These are phyloP conservation scores for Dendroctonus ponderosae DNA, from an alignment of 1,140 invertebrate genomes.

Conservation along the genomic window DNA sequence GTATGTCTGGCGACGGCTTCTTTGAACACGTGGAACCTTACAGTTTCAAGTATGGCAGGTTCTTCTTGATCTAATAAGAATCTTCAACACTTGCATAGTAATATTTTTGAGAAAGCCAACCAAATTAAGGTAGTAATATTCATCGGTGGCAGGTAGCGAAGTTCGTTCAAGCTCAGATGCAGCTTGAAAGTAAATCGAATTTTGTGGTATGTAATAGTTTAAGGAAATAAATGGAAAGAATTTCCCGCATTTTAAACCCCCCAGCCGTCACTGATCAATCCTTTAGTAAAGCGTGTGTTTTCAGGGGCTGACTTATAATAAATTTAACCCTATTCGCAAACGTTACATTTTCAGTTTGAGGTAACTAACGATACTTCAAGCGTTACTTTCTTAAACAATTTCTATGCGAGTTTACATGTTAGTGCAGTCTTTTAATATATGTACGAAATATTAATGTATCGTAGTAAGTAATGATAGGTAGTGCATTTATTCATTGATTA, in stretches of 20 bases:
- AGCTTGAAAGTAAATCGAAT: too few relatives aligned
- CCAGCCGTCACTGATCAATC: too few relatives aligned
- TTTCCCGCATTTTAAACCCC: too few relatives aligned
- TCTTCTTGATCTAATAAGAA: constrained; percentile 10
- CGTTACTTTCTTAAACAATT: constrained; percentile 20
- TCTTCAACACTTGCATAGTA: constrained; percentile 17
- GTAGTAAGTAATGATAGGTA: constrained; percentile 40
- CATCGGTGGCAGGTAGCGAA: background rate
- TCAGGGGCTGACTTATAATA: too few relatives aligned
- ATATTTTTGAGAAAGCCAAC: constrained; percentile 19
- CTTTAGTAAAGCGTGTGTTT: too few relatives aligned
- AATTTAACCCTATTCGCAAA: background rate
- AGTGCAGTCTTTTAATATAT: constrained; percentile 47
- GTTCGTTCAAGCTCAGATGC: background rate
- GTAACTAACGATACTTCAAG: constrained; percentile 10
- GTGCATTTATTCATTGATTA: constrained; percentile 49
- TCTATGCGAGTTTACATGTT: constrained; percentile 43
- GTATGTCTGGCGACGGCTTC: constrained; percentile 30
- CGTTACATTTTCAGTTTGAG: background rate
- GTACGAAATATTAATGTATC: constrained; percentile 41
- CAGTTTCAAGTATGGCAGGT: background rate
- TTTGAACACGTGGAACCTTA: constrained; percentile 11
- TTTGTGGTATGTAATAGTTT: too few relatives aligned
- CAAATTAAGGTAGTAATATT: background rate
- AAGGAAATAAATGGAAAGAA: too few relatives aligned